Percentiles rank a stretch among this genome's conserved stretches.
Conservation (phyloP, 2,888 invertebrate genomes). For the Hirtodrosophila cameraria region DNA sequence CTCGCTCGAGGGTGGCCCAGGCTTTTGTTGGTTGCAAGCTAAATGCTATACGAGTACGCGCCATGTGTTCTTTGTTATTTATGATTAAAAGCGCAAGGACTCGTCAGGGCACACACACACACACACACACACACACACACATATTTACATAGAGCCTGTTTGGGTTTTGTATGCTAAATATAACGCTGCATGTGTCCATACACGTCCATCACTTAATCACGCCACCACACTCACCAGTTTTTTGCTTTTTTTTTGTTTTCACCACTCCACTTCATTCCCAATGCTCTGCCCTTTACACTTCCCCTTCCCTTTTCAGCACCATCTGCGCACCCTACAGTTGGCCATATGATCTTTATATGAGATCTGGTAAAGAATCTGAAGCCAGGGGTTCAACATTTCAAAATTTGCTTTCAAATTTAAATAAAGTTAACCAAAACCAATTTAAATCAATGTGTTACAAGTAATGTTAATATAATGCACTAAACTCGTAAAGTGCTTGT, state of each 20-base stretch:
- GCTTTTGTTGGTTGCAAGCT: slow-evolving; percentile 75
- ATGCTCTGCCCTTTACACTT: not conserved
- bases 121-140: slow-evolving; percentile 5
- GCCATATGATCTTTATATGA: too few relatives aligned
- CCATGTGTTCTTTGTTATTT: slow-evolving; percentile 80
- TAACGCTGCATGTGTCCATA: slow-evolving; percentile 80
- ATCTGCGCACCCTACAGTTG: slow-evolving; percentile 3
- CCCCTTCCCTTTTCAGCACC: not conserved
- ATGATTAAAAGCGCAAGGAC: slow-evolving; percentile 80
- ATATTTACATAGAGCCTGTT: slow-evolving; percentile 60
- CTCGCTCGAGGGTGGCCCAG: slow-evolving; percentile 44
- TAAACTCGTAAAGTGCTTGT: too few relatives aligned
- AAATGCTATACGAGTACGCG: slow-evolving; percentile 71
- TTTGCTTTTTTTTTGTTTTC: not conserved
- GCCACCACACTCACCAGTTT: slow-evolving; percentile 68
- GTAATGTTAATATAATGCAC: too few relatives aligned
- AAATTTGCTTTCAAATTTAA: too few relatives aligned
- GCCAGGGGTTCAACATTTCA: too few relatives aligned
- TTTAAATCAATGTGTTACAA: too few relatives aligned
- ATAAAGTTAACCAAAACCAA: too few relatives aligned
- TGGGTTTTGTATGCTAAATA: slow-evolving; percentile 75
- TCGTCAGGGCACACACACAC: slow-evolving; percentile 40
- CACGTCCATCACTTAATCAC: slow-evolving; percentile 80
- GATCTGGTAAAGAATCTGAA: too few relatives aligned
- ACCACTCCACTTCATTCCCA: too few relatives aligned